These are phyloP conservation scores for Caenorhabditis macrosperma DNA, from an alignment of 2,888 invertebrate species.

Conservation along the genomic window DNA sequence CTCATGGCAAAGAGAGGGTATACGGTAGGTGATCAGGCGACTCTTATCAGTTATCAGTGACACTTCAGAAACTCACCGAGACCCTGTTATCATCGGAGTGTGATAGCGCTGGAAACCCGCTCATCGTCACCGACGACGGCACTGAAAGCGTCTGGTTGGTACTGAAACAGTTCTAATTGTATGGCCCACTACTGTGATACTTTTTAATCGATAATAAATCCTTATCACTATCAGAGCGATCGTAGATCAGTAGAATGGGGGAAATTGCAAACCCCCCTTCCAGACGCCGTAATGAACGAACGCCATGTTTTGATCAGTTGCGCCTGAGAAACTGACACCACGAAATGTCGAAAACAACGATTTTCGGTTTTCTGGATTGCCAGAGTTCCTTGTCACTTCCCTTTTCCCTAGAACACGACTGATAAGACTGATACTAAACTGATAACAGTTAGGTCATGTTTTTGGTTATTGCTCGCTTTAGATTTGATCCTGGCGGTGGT, in stretches of 20 bases:
- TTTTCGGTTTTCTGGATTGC: not conserved
- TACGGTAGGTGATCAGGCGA: slow-evolving; percentile 8
- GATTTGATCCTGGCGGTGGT: no score
- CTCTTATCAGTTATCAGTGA: not conserved
- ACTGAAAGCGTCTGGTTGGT: slow-evolving; percentile 43
- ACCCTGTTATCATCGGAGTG: slow-evolving; percentile 29
- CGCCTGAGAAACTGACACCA: not conserved
- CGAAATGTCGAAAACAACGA: not conserved
- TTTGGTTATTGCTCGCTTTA: no score
- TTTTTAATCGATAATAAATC: no score
- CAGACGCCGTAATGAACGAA: not conserved
- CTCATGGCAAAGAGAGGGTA: slow-evolving; percentile 48
- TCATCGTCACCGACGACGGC: slow-evolving; percentile 47
- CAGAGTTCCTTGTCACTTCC: no score
- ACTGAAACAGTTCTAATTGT: slow-evolving; percentile 32
- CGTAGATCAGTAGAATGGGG: no score
- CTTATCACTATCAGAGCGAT: no score
- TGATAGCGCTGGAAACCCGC: slow-evolving; percentile 4
- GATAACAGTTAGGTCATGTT: no score
- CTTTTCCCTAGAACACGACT: no score
- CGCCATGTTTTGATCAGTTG: not conserved
- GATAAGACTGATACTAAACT: no score
- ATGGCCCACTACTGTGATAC: no score
- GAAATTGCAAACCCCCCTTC: not conserved
- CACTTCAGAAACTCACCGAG: slow-evolving; percentile 26